Percentiles rank a stretch among this genome's conserved stretches.
Conservation (phyloP, 1,140 invertebrate genomes). For the Ceratoteleas bidentatus region DNA sequence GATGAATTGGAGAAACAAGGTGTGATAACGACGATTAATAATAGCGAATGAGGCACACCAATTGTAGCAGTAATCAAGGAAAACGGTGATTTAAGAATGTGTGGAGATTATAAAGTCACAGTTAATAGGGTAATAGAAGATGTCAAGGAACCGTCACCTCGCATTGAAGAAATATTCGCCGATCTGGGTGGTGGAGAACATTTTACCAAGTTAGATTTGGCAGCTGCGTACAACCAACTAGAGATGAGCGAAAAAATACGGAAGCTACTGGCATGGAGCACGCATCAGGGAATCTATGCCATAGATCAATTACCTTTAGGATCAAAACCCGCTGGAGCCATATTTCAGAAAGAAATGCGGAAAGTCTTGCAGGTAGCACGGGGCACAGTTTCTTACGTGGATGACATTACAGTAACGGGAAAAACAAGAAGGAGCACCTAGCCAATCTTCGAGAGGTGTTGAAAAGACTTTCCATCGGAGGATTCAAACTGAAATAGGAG, state of each 20-base stretch:
- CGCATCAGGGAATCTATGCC: constrained; percentile 72
- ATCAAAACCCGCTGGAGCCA: constrained; percentile 50
- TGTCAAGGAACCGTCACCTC: too few species aligned
- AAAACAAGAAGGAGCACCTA: not conserved
- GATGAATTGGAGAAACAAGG: constrained; percentile 52
- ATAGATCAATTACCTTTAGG: constrained; percentile 72
- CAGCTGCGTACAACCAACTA: constrained; percentile 21
- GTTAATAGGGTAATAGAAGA: constrained; percentile 13
- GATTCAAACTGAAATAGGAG: not conserved
- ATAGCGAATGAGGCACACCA: constrained; percentile 63
- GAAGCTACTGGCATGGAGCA: constrained; percentile 47
- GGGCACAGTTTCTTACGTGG: too few species aligned
- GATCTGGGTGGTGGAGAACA: not conserved
- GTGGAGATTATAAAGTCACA: constrained; percentile 44
- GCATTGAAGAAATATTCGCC: constrained; percentile 10
- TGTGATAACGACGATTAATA: constrained; percentile 31
- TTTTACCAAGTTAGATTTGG: constrained; percentile 34
- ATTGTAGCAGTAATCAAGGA: constrained; percentile 63
- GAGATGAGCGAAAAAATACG: too few species aligned
- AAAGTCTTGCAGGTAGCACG: constrained; percentile 69
- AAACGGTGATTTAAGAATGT: constrained; percentile 42
- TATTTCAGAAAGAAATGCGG: constrained; percentile 71
- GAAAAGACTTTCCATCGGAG: not conserved
- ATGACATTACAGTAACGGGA: not conserved
- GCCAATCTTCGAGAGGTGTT: constrained; percentile 1